phyloP scores from a whole-genome alignment of 2,888 invertebrate species.

The Gymnosoma rotundatum region DNA sequence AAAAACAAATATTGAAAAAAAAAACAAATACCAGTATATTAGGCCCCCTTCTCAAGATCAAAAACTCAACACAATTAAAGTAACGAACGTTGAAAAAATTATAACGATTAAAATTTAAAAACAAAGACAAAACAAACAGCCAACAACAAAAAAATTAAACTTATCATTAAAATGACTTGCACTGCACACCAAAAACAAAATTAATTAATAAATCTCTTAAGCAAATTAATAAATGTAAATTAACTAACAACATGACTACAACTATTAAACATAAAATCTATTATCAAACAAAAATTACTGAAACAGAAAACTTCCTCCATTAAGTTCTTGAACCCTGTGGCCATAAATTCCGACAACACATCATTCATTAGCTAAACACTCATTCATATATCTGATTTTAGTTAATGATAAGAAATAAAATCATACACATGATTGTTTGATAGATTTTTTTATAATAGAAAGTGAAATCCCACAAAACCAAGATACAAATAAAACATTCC shows the following conservation, averaged over 20 bases:
- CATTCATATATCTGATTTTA: not conserved
- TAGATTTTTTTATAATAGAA: too few relatives aligned
- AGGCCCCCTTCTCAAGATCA: slow-evolving; percentile 54
- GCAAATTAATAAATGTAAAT: slow-evolving; percentile 44
- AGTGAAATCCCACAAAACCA: too few relatives aligned
- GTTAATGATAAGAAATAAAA: too few relatives aligned
- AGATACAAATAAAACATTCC: too few relatives aligned
- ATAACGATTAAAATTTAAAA: too few relatives aligned
- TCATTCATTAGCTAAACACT: slow-evolving; percentile 7
- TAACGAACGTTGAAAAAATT: too few relatives aligned
- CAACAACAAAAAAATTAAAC: not conserved
- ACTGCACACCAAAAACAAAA: slow-evolving; percentile 3
- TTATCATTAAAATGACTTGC: slow-evolving; percentile 7
- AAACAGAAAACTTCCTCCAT: slow-evolving; percentile 44
- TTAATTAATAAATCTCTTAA: not conserved
- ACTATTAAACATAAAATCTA: not conserved
- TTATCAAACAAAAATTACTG: not conserved
- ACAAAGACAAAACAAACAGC: not conserved
- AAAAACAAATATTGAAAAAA: slow-evolving; percentile 9
- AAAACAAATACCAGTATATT: not conserved
- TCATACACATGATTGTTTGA: too few relatives aligned
- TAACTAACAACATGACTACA: slow-evolving; percentile 13
- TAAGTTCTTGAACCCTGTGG: slow-evolving; percentile 59
- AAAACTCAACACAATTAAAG: slow-evolving; percentile 48
- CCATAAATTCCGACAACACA: slow-evolving; percentile 40